Conservation (phyloP, 2,888 invertebrate species). For the Dermolepida albohirtum region DNA sequence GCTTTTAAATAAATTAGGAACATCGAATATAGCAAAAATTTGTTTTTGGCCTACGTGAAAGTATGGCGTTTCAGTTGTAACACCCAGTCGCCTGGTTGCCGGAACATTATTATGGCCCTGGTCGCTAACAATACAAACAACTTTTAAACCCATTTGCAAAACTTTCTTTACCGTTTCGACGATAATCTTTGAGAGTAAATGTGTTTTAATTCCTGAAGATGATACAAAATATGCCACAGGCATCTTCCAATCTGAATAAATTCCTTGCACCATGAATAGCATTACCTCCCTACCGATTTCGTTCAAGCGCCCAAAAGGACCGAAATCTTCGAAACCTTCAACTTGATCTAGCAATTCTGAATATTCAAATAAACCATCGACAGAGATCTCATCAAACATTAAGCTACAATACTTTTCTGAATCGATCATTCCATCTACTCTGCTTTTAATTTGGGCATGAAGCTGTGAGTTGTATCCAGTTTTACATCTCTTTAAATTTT, state of each 20-base stretch:
- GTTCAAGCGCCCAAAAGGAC: slow-evolving; percentile 29
- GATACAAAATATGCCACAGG: slow-evolving; percentile 41
- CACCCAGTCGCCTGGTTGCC: slow-evolving; percentile 15
- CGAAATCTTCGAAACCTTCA: slow-evolving; percentile 44
- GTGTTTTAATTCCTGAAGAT: slow-evolving; percentile 12
- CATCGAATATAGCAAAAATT: slow-evolving; percentile 22
- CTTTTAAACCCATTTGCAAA: slow-evolving; percentile 20
- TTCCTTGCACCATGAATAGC: slow-evolving; percentile 37
- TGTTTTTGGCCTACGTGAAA: slow-evolving; percentile 8
- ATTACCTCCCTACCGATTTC: slow-evolving; percentile 28
- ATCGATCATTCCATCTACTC: slow-evolving; percentile 8
- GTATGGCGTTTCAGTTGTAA: slow-evolving; percentile 13
- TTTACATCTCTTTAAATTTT: slow-evolving; percentile 12
- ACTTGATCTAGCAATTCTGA: slow-evolving; percentile 35
- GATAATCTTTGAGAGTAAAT: slow-evolving; percentile 32
- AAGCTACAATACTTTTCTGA: slow-evolving; percentile 29
- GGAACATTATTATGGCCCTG: slow-evolving; percentile 27
- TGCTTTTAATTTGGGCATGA: slow-evolving; percentile 17
- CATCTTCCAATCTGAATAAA: slow-evolving; percentile 41
- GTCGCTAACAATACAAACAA: slow-evolving; percentile 19
- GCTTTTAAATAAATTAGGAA: slow-evolving; percentile 28
- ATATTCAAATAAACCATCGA: slow-evolving; percentile 17
- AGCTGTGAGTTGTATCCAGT: slow-evolving; percentile 18
- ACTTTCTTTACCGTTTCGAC: slow-evolving; percentile 18
- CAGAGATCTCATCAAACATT: slow-evolving; percentile 30